phyloP scores from a whole-genome alignment of 1,140 invertebrate genomes.

The Microvelia longipes region DNA sequence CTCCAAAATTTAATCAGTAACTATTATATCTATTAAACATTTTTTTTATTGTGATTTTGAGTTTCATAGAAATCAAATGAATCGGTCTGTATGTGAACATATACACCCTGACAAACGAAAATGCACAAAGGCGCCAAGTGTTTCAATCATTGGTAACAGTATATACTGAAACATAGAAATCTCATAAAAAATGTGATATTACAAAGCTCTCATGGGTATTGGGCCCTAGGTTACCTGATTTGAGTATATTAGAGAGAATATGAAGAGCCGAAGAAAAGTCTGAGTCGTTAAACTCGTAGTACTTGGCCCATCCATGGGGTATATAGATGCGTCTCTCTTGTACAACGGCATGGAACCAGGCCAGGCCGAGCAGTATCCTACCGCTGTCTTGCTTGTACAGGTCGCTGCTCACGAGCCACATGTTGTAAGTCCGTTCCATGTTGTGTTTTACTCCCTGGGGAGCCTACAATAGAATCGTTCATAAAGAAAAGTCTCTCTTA shows the following conservation, averaged over 20 bases:
- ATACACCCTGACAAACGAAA: too few species aligned
- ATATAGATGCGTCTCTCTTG: slow-evolving; percentile 78
- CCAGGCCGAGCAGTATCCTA: slow-evolving; percentile 48
- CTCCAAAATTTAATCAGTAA: too few species aligned
- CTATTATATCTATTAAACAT: too few species aligned
- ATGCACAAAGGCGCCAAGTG: too few species aligned
- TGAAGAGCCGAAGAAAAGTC: slow-evolving; percentile 65
- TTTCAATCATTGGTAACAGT: too few species aligned
- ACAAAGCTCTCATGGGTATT: too few species aligned
- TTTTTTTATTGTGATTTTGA: too few species aligned
- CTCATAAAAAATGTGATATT: too few species aligned
- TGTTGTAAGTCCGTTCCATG: slow-evolving; percentile 39
- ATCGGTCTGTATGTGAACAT: too few species aligned
- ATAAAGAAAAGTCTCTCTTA: too few species aligned
- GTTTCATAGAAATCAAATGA: too few species aligned
- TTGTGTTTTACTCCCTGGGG: slow-evolving; percentile 52
- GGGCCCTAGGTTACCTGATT: slow-evolving; percentile 27
- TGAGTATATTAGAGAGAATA: slow-evolving; percentile 45
- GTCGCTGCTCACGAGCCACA: slow-evolving; percentile 36
- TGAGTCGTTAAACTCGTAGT: slow-evolving; percentile 76
- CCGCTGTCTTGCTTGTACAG: slow-evolving; percentile 21
- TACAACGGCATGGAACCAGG: slow-evolving; percentile 72
- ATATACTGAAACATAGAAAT: too few species aligned
- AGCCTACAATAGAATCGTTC: slow-evolving; percentile 30
- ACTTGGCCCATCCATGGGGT: slow-evolving; percentile 72